phyloP scores from a whole-genome alignment of 1,140 invertebrate genomes.

The Diplogasteroides magnus region DNA sequence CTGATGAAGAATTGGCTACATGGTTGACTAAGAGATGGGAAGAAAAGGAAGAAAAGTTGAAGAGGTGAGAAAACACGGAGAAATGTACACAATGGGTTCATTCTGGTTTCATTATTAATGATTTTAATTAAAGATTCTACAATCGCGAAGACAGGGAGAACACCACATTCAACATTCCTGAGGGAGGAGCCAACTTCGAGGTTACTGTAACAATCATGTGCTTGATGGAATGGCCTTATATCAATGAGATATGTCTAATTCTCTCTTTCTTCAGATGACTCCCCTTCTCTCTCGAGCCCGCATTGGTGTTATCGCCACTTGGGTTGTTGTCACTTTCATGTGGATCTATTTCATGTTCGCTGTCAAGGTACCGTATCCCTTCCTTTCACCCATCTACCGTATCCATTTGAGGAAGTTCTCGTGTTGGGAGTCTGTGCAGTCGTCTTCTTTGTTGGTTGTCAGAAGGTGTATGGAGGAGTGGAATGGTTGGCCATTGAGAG shows the following conservation, averaged over 20 bases:
- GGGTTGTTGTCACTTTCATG: conserved; percentile 31
- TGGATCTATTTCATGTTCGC: conserved; percentile 41
- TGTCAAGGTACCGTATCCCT: background rate
- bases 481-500: conserved; percentile 33
- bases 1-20: conserved; percentile 24
- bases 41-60: conserved; percentile 34
- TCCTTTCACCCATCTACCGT: background rate
- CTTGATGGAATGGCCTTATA: background rate
- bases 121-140: conserved; percentile 6
- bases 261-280: background rate
- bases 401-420: conserved; percentile 14
- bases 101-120: no score
- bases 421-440: conserved; percentile 30
- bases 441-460: conserved; percentile 33
- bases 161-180: conserved; percentile 27
- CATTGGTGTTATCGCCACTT: conserved; percentile 26
- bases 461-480: conserved; percentile 41
- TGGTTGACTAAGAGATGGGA: conserved; percentile 30
- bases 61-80: conserved; percentile 2
- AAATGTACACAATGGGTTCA: conserved; percentile 1
- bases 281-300: background rate
- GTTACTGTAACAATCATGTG: no score
- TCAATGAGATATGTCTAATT: conserved; percentile 1
- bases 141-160: conserved; percentile 31
- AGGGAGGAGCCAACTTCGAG: no score